Conservation (phyloP, 2,888 invertebrate genomes). For the Sinhomidia bicolor region DNA sequence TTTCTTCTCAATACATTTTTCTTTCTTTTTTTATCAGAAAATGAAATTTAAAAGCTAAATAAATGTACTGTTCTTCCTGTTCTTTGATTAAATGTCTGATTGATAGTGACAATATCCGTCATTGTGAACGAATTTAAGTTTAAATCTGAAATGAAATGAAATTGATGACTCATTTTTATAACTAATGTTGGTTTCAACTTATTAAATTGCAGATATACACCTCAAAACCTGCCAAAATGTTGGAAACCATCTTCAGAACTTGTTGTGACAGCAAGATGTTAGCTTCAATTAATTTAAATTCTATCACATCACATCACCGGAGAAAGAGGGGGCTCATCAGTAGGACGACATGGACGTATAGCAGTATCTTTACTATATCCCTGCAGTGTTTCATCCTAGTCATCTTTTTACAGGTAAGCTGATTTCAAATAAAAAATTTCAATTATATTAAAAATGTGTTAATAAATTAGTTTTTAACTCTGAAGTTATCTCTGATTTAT, state of each 20-base stretch:
- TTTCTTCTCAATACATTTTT: conserved; percentile 1
- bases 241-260: conserved; percentile 64
- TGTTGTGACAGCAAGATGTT: conserved; percentile 73
- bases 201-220: conserved; percentile 58
- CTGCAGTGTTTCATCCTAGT: conserved; percentile 77
- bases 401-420: conserved; percentile 78
- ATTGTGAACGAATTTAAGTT: neutral
- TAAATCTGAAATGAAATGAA: neutral
- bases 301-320: conserved; percentile 69
- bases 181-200: neutral
- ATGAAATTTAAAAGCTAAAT: neutral
- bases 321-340: conserved; percentile 68
- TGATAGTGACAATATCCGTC: conserved; percentile 18
- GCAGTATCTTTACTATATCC: conserved; percentile 48
- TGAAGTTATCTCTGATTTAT: neutral
- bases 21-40: conserved; percentile 20
- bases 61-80: conserved; percentile 35
- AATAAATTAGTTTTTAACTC: neutral
- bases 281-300: conserved; percentile 62
- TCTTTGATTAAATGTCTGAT: conserved; percentile 23
- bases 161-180: neutral
- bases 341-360: conserved; percentile 65
- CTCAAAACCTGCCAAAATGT: conserved; percentile 72
- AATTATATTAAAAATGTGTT: too few relatives aligned
- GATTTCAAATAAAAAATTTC: neutral